Conservation (phyloP, 1,140 invertebrate species). For the Formica exsecta region DNA sequence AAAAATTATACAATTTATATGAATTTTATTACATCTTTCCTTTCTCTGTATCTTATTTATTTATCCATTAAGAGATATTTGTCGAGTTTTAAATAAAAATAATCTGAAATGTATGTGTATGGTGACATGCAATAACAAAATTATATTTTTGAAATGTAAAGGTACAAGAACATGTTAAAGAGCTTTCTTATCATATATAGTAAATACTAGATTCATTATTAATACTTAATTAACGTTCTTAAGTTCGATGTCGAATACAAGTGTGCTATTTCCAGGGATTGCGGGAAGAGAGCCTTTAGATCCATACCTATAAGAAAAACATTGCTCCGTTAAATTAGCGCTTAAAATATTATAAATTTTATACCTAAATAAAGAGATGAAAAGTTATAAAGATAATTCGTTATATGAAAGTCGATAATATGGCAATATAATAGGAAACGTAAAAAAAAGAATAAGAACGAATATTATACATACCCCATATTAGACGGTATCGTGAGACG, state of each 20-base stretch:
- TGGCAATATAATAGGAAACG: neutral
- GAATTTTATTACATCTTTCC: neutral
- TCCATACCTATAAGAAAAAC: constrained; percentile 90
- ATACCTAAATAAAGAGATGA: neutral
- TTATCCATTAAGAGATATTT: too few species aligned
- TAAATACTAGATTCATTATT: constrained; percentile 9
- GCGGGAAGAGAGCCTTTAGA: constrained; percentile 92
- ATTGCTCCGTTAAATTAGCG: constrained; percentile 25
- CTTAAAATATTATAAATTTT: constrained; percentile 4
- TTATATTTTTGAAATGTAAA: too few species aligned
- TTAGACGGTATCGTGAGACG: constrained; percentile 93
- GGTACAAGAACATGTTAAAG: too few species aligned
- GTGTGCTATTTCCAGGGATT: constrained; percentile 94
- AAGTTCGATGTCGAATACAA: constrained; percentile 96
- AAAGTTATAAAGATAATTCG: neutral
- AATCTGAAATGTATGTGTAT: too few species aligned
- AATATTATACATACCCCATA: constrained; percentile 90
- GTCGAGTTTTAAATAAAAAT: too few species aligned
- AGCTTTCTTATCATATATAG: neutral
- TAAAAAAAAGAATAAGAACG: neutral
- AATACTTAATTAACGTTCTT: constrained; percentile 91
- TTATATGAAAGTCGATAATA: neutral
- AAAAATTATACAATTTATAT: neutral
- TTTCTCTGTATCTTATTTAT: too few species aligned
- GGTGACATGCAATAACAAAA: too few species aligned